phyloP scores from a whole-genome alignment of 1,140 invertebrate genomes.

The Ceratitis capitata region DNA sequence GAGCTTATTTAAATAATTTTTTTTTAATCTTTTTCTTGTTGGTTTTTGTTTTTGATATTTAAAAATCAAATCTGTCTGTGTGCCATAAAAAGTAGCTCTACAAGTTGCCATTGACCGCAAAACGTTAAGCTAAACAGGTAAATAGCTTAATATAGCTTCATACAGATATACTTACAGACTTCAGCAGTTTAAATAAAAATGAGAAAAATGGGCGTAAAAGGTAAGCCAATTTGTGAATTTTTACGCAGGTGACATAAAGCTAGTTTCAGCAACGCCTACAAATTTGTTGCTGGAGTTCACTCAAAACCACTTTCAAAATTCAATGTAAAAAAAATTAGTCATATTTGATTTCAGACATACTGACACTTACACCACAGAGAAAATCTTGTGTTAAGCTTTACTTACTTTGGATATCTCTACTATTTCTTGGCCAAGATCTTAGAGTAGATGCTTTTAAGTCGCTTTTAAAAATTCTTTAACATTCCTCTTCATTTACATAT shows the following conservation, averaged over 20 bases:
- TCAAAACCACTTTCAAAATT: background rate
- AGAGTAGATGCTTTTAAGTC: no score
- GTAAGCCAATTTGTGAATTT: background rate
- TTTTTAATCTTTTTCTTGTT: background rate
- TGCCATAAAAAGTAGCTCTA: constrained; percentile 26
- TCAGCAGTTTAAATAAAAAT: background rate
- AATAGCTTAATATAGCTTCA: background rate
- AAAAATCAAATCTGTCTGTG: background rate
- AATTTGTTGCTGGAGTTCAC: background rate
- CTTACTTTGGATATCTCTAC: no score
- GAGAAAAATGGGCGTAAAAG: background rate
- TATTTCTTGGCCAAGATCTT: no score
- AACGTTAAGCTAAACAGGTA: constrained; percentile 2
- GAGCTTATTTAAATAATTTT: no score
- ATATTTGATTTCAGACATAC: background rate
- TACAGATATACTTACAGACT: no score
- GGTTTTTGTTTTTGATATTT: background rate
- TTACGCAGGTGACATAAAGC: background rate
- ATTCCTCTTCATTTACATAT: no score
- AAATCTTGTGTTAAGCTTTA: no score
- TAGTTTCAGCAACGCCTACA: background rate
- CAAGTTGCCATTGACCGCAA: constrained; percentile 62
- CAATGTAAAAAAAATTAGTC: background rate
- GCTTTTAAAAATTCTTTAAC: no score
- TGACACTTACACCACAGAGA: no score